Evolutionary conservation across 2,797 vertebrate genomes (phyloP).

Genomic region (Choloepus didactylus): DNA sequence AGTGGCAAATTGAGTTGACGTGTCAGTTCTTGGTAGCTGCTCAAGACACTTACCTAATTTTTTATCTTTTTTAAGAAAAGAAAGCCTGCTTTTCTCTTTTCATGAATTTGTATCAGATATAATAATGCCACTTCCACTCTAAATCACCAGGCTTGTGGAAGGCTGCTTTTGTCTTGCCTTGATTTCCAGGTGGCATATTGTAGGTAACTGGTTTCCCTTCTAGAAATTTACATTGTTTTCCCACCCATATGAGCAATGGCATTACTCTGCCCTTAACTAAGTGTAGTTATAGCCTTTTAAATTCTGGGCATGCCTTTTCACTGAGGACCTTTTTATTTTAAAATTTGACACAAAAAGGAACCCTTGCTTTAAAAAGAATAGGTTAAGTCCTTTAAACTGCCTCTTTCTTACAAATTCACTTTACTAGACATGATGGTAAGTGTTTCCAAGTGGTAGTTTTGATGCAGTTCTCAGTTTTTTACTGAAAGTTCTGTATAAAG

Average conservation of each 20-base stretch:
- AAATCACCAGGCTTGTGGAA: not conserved
- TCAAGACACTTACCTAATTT: slow-evolving; percentile 61
- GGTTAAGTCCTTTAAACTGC: not conserved
- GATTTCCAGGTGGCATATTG: not conserved
- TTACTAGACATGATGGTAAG: not conserved
- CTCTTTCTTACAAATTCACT: not conserved
- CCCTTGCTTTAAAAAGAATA: not conserved
- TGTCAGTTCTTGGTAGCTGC: slow-evolving; percentile 52
- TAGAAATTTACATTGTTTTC: slow-evolving; percentile 45
- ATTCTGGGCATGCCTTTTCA: not conserved
- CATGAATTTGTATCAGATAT: slow-evolving; percentile 69
- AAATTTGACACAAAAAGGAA: not conserved
- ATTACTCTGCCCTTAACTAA: slow-evolving; percentile 8
- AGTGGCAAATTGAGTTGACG: slow-evolving; percentile 58
- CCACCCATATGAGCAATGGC: not conserved
- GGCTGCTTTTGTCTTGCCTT: slow-evolving; percentile 22
- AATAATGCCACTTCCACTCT: slow-evolving; percentile 46
- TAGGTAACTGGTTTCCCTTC: slow-evolving; percentile 1
- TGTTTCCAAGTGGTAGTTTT: slow-evolving; percentile 29
- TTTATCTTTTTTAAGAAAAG: slow-evolving; percentile 56
- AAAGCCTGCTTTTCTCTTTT: slow-evolving; percentile 57
- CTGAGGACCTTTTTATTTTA: not conserved
- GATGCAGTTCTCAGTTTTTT: not conserved
- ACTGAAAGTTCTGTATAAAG: not conserved
- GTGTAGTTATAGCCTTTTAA: not conserved